These are phyloP conservation scores for Amphipoea lucens DNA, from an alignment of 2,888 invertebrate genomes.

Conservation along the genomic window DNA sequence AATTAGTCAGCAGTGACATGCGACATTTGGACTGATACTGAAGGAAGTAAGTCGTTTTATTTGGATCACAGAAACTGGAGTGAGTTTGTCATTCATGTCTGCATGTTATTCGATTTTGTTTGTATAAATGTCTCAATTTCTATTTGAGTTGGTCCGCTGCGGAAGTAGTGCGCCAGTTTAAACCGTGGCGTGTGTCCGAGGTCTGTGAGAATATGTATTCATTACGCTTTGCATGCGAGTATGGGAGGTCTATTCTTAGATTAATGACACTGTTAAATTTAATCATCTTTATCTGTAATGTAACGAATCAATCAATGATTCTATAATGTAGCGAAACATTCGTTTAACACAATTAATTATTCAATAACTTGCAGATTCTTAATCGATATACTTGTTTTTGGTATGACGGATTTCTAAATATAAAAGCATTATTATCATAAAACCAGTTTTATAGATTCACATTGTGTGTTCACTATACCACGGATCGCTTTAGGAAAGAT, in stretches of 20 bases:
- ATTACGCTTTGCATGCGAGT: constrained; percentile 75
- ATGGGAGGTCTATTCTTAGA: constrained; percentile 76
- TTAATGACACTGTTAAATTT: constrained; percentile 71
- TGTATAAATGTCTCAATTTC: constrained; percentile 67
- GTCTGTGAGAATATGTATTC: constrained; percentile 76
- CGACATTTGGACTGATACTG: constrained; percentile 52
- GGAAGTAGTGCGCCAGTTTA: constrained; percentile 78
- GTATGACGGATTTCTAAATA: constrained; percentile 46
- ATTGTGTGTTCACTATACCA: constrained; percentile 39
- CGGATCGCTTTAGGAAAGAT: constrained; percentile 38
- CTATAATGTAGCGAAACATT: constrained; percentile 66
- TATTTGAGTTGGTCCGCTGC: constrained; percentile 63
- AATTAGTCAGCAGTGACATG: constrained; percentile 55
- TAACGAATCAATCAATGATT: constrained; percentile 71
- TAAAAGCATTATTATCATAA: constrained; percentile 41
- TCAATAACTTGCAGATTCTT: constrained; percentile 56
- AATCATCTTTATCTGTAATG: constrained; percentile 71
- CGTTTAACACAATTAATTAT: constrained; percentile 65
- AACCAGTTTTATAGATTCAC: constrained; percentile 58
- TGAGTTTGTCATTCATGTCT: constrained; percentile 62
- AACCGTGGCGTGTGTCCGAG: constrained; percentile 66
- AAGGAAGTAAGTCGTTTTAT: constrained; percentile 69
- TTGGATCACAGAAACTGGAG: constrained; percentile 71
- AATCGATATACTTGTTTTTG: constrained; percentile 49
- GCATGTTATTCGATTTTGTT: constrained; percentile 64